These are phyloP conservation scores for Diarsia mendica DNA, from an alignment of 2,888 invertebrate species.

Conservation along the genomic window DNA sequence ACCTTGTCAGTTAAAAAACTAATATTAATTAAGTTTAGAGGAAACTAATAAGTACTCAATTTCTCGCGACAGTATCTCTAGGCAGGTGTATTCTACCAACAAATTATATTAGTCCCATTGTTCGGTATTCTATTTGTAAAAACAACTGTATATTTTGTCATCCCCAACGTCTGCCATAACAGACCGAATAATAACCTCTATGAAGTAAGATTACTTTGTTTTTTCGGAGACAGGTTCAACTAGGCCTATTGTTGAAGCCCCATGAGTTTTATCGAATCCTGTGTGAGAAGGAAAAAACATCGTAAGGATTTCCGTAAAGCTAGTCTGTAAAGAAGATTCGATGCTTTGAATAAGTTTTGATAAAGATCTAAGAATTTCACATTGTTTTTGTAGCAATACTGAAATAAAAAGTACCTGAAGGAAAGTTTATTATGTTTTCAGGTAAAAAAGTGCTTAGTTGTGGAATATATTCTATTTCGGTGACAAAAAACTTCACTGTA, in stretches of 20 bases:
- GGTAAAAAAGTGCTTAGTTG: background rate
- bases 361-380: constrained; percentile 26
- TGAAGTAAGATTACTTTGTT: constrained; percentile 55
- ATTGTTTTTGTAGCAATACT: constrained; percentile 27
- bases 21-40: no score
- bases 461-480: background rate
- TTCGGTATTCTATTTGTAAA: background rate
- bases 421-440: background rate
- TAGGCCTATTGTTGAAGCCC: constrained; percentile 39
- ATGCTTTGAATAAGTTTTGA: constrained; percentile 38
- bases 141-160: constrained; percentile 26
- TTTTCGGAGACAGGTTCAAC: constrained; percentile 41
- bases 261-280: constrained; percentile 47
- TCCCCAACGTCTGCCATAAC: constrained; percentile 26
- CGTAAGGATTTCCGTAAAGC: constrained; percentile 63
- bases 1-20: no score
- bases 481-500: background rate
- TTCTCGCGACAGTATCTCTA: background rate
- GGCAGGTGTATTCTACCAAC: background rate
- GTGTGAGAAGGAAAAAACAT: constrained; percentile 63
- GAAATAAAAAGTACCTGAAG: background rate
- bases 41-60: no score
- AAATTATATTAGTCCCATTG: background rate
- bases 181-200: constrained; percentile 34
- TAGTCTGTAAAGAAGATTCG: constrained; percentile 6